Evolutionary conservation across 2,113 vertebrate species (phyloP), one percentile per base, ranked within the genome.

Genomic region (Pimephales promelas): DNA sequence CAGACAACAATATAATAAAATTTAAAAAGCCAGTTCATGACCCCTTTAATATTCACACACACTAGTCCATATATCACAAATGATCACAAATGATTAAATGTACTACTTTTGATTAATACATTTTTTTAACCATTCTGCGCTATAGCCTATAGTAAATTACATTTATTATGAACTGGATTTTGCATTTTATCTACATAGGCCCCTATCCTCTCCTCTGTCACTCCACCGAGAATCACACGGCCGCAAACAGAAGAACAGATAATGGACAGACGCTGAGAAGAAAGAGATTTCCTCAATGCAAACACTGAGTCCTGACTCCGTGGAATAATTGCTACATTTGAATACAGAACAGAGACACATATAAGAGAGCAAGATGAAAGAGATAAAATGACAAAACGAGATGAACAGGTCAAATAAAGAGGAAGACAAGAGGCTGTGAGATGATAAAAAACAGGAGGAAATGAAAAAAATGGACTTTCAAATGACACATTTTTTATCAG

Each of bases 341-440:
- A 74, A 74, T 49, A 49, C 72, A 18, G n/a, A 57, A 49, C 22
- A 34, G 64, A 74, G 70, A 83, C 49, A 75, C 49, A 75, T 47
- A 52, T 47, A 61, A 73, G 24, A 83, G 24, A 36, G n/a, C 5
- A 54, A 64, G 71, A 83, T 57, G 59, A 62, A 74, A 74, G 73
- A 40, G 73, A 43, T 31, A 31, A 52, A 72, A 52, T 71, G 26
- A 47, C 22, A 72, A 56, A 79, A 54, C 54, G 36, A 73, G 68
- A 49, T 22, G 78, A 80, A 31, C 59, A 66, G 24, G 62, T 80
- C 57, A 79, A 79, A 64, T 61, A 79, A 66, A 79, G 43, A 68
- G 78, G 52, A 73, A 31, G 59, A 68, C 13, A 36, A 62, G 24
- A 68, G 10, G 61, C 59, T 6, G 13, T 34, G 22, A 72, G 47